These are phyloP conservation scores for Muschampia plurimacula DNA, from an alignment of 2,888 invertebrate genomes.

Conservation along the genomic window DNA sequence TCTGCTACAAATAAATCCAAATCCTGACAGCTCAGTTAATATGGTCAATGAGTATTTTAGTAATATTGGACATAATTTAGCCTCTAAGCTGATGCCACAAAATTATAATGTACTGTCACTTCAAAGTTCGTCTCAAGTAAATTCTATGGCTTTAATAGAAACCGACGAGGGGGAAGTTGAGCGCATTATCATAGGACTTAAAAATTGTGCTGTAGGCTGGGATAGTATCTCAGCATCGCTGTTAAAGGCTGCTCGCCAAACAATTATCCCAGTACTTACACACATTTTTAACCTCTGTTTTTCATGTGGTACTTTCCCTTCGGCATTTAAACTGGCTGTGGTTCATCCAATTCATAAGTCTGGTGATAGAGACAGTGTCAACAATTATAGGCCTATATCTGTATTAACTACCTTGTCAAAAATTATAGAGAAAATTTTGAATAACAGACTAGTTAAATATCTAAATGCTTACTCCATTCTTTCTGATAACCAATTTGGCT, in stretches of 20 bases:
- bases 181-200: background rate
- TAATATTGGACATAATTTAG: background rate
- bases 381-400: background rate
- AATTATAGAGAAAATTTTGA: background rate
- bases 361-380: background rate
- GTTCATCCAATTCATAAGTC: background rate
- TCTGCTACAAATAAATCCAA: background rate
- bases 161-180: background rate
- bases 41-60: background rate
- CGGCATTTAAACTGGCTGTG: background rate
- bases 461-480: background rate
- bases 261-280: background rate
- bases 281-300: background rate
- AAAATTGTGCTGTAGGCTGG: conserved; percentile 5
- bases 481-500: background rate
- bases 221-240: background rate
- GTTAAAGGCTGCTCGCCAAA: background rate
- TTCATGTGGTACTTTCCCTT: background rate
- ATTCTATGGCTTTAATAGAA: background rate
- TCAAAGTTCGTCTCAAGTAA: background rate
- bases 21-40: background rate
- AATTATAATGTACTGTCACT: background rate
- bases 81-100: background rate
- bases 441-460: background rate
- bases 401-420: background rate